These are phyloP conservation scores for Paradoxurus hermaphroditus DNA, from an alignment of 2,113 vertebrate genomes.

Conservation along the genomic window DNA sequence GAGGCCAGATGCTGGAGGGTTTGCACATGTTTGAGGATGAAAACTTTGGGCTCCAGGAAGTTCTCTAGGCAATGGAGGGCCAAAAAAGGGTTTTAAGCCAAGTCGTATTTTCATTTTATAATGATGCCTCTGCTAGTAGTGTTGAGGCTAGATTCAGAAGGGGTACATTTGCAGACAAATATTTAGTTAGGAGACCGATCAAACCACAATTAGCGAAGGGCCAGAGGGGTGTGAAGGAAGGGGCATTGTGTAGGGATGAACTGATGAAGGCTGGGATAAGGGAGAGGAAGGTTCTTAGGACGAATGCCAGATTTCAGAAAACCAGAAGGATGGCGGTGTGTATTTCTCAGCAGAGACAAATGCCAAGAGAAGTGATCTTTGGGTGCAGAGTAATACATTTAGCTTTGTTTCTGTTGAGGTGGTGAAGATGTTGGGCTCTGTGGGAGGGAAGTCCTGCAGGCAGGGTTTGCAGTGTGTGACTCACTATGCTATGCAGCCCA, in stretches of 20 bases:
- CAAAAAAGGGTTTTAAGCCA: not conserved
- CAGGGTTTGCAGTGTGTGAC: not conserved
- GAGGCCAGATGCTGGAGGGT: not conserved
- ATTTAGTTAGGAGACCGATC: not conserved
- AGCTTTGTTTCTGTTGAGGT: not conserved
- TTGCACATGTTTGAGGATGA: not conserved
- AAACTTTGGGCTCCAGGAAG: not conserved
- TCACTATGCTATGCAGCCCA: not conserved
- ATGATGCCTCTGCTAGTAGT: not conserved
- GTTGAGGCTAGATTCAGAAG: not conserved
- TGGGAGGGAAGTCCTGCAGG: not conserved
- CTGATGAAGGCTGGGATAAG: not conserved
- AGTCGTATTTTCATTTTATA: not conserved
- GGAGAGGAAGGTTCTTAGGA: not conserved
- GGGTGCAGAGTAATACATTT: not conserved
- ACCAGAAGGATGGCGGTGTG: not conserved
- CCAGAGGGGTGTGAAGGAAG: not conserved
- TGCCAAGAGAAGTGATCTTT: not conserved
- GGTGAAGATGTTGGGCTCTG: not conserved
- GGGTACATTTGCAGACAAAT: not conserved
- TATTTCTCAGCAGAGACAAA: not conserved
- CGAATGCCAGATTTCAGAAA: not conserved
- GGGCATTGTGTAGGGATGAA: not conserved
- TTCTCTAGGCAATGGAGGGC: not conserved
- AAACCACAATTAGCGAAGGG: not conserved